Conservation (phyloP, 2,797 vertebrate species). For the Clamator glandarius region DNA sequence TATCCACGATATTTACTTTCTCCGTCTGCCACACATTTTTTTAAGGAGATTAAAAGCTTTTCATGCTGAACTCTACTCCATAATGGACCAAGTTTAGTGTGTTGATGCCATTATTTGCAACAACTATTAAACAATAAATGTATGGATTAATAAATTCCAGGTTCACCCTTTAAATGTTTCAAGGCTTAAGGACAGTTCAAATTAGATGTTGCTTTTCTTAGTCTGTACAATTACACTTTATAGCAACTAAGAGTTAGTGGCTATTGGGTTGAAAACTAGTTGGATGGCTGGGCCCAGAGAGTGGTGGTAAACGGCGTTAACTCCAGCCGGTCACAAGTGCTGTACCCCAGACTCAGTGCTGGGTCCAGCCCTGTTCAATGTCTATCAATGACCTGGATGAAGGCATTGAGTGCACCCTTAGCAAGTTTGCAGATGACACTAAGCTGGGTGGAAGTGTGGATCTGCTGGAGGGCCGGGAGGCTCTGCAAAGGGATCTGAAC, state of each 20-base stretch:
- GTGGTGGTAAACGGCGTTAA: no score
- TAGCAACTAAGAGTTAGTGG: not conserved
- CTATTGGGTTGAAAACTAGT: no score
- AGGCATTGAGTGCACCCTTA: no score
- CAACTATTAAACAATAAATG: not conserved
- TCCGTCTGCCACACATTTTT: not conserved
- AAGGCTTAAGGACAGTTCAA: not conserved
- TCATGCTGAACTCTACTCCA: not conserved
- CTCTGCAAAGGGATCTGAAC: no score
- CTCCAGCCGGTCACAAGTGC: no score
- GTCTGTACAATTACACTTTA: not conserved
- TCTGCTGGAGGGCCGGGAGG: no score
- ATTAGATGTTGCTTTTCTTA: not conserved
- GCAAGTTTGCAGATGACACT: no score
- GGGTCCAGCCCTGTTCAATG: no score
- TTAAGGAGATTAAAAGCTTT: not conserved
- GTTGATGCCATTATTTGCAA: not conserved
- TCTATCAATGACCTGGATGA: no score
- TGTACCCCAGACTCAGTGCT: no score
- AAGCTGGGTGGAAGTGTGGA: no score
- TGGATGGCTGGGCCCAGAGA: no score
- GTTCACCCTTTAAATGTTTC: not conserved
- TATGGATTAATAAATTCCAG: not conserved
- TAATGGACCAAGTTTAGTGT: not conserved
- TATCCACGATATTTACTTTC: not conserved